phyloP scores from a whole-genome alignment of 2,888 invertebrate species.

The Xylophagus ater region DNA sequence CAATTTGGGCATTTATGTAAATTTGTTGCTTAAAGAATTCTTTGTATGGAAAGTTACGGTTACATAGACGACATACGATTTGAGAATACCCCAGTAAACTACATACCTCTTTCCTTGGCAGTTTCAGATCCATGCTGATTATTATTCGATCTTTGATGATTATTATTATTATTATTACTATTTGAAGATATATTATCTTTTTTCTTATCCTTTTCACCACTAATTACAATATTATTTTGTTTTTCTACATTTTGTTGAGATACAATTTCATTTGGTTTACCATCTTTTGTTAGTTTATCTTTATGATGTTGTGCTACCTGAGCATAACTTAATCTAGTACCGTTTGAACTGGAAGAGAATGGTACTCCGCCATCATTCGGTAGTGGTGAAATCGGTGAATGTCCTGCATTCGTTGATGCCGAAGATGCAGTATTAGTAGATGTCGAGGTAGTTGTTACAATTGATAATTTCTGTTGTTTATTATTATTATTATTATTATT shows the following conservation, averaged over 20 bases:
- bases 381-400: slow-evolving; percentile 19
- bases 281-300: slow-evolving; percentile 34
- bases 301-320: slow-evolving; percentile 56
- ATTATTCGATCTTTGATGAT: slow-evolving; percentile 8
- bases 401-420: slow-evolving; percentile 24
- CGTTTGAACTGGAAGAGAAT: slow-evolving; percentile 22
- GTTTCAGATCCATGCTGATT: slow-evolving; percentile 12
- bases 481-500: slow-evolving; percentile 25
- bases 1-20: too few relatives aligned
- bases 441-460: slow-evolving; percentile 6
- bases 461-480: slow-evolving; percentile 15
- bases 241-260: slow-evolving; percentile 12
- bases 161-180: neutral
- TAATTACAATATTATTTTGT: slow-evolving; percentile 15
- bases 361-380: slow-evolving; percentile 9
- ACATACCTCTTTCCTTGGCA: slow-evolving; percentile 38
- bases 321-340: slow-evolving; percentile 47
- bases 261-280: slow-evolving; percentile 19
- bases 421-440: slow-evolving; percentile 8
- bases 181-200: slow-evolving; percentile 20
- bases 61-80: too few relatives aligned
- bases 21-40: too few relatives aligned
- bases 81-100: slow-evolving; percentile 4
- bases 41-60: too few relatives aligned
- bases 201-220: slow-evolving; percentile 17